Evolutionary conservation across 2,113 vertebrate species (phyloP), one percentile per base, ranked within the genome.

Genomic region (Colinus virginianus): DNA sequence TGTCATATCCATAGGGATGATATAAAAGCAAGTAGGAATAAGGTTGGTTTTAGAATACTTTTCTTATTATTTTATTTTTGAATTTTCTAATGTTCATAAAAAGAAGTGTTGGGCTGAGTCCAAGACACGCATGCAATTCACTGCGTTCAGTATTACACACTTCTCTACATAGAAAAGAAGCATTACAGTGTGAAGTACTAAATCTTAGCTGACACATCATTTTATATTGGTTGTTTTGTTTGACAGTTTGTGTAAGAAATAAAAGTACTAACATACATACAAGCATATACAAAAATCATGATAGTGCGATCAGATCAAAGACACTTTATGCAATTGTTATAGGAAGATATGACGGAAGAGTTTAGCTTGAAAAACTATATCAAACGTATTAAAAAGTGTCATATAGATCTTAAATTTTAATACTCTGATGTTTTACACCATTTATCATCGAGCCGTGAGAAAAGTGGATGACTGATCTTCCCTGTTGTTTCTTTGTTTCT

Each of bases 201-300:
- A 23, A 78, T 87, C 34, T 51, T 78, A 78, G 11, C 25, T 63
- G 28, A 75, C 74, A 36, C 6, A 22, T 85, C 16, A 25, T 80
- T 90, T 83, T 72, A 32, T 55, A 36, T 76, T 85, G 38, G 26
- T 46, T 42, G 48, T 63, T 80, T 83, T 66, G 8, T 84, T 67
- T 61, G 30, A 34, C 19, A 91, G 1, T 68, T 72, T 5, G 11
- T 32, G 3, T 28, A 40, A 81, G n/a, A 87, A 80, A 49, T 32
- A 25, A 8, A 90, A 70, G 8, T 62, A n/a, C 36, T 74, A 23
- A 42, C 12, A 40, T 40, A 63, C 25, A 13, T 63, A 28, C 38
- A 3, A 0, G 0, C 72, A 22, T 7, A 8, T 36, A 30, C 8
- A 40, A 67, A 22, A 1, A 0, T 22, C 61, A 9, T 30, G 61